Conservation (phyloP, 2,888 invertebrate genomes). For the Caenorhabditis drosophilae region DNA sequence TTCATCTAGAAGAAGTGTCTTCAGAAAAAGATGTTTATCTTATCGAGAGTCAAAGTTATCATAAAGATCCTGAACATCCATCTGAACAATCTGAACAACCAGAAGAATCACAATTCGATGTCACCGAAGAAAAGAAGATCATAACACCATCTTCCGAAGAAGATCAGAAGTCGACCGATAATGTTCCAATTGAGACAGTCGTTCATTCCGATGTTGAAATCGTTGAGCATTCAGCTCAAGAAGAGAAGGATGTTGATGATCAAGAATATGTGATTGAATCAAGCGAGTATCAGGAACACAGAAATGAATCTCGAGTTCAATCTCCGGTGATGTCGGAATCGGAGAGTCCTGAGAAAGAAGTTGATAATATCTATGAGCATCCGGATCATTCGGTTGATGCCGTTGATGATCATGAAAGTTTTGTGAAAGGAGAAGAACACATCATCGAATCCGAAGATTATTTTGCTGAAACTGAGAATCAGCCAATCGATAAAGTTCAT, state of each 20-base stretch:
- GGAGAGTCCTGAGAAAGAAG: too few relatives aligned
- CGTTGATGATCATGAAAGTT: too few relatives aligned
- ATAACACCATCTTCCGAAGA: too few relatives aligned
- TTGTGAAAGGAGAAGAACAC: constrained; percentile 20
- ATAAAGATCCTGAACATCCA: neutral
- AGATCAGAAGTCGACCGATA: neutral
- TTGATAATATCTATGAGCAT: too few relatives aligned
- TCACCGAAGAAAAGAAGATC: too few relatives aligned
- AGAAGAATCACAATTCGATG: neutral
- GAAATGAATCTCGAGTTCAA: too few relatives aligned
- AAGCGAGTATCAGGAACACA: too few relatives aligned
- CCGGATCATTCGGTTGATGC: too few relatives aligned
- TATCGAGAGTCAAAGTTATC: neutral
- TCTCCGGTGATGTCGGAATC: too few relatives aligned
- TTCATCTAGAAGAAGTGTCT: constrained; percentile 3
- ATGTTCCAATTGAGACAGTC: neutral
- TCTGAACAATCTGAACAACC: neutral
- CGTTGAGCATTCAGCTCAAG: neutral
- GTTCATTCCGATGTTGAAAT: neutral
- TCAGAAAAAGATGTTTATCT: neutral
- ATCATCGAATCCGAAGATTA: constrained; percentile 18
- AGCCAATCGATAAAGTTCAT: neutral
- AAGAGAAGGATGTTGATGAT: neutral
- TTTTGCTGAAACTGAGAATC: neutral
- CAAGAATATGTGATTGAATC: too few relatives aligned